These are phyloP conservation scores for Melanotaenia maccullochi DNA, from an alignment of 2,797 vertebrate species.

Conservation along the genomic window DNA sequence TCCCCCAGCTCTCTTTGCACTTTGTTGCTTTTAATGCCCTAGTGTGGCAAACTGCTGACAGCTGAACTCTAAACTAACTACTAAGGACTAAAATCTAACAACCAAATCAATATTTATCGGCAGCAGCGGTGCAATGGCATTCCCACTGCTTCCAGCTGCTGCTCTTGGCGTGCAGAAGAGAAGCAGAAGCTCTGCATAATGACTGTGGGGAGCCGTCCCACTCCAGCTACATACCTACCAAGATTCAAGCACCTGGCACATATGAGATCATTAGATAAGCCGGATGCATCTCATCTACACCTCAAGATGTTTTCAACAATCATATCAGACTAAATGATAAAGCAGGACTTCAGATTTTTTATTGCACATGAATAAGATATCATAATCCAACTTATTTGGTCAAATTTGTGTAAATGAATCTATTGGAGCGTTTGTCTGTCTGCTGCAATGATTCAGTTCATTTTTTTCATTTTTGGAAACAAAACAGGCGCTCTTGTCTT, in stretches of 20 bases:
- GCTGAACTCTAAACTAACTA: slow-evolving; percentile 29
- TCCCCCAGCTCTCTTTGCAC: slow-evolving; percentile 14
- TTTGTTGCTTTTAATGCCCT: slow-evolving; percentile 46
- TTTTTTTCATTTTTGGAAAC: not conserved
- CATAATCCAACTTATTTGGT: not conserved
- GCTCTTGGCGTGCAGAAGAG: not conserved
- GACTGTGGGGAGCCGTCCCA: slow-evolving; percentile 13
- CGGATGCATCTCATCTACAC: not conserved
- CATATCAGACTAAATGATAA: not conserved
- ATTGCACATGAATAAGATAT: not conserved
- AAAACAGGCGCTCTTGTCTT: not conserved
- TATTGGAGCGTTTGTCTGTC: not conserved
- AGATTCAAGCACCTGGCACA: slow-evolving; percentile 18
- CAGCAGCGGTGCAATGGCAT: slow-evolving; percentile 42
- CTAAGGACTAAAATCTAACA: slow-evolving; percentile 46
- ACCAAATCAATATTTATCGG: slow-evolving; percentile 75
- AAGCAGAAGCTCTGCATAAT: slow-evolving; percentile 8
- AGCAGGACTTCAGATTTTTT: slow-evolving; percentile 1
- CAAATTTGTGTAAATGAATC: not conserved
- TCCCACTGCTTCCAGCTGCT: slow-evolving; percentile 15
- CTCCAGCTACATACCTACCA: slow-evolving; percentile 19
- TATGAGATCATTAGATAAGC: not conserved
- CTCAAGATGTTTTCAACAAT: not conserved
- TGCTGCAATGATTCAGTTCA: not conserved
- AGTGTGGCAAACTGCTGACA: slow-evolving; percentile 50